Conservation (phyloP, 2,888 invertebrate genomes). For the Ichneumoninae sp. region DNA sequence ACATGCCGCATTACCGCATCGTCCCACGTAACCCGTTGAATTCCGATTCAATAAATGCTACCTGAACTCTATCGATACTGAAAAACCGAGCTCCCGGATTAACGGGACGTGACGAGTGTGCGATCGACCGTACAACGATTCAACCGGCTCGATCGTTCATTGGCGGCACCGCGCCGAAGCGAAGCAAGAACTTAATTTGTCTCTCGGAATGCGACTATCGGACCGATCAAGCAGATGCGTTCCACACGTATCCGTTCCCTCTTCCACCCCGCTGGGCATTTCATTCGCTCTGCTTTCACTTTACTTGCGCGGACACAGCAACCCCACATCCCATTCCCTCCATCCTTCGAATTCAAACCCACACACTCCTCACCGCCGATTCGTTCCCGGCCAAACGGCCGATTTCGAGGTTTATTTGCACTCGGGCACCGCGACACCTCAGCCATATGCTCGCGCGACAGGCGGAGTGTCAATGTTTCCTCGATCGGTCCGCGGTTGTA, state of each 20-base stretch:
- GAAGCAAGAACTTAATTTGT: slow-evolving; percentile 82
- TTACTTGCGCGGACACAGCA: slow-evolving; percentile 24
- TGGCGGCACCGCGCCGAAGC: slow-evolving; percentile 53
- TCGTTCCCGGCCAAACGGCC: slow-evolving; percentile 65
- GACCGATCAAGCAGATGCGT: slow-evolving; percentile 78
- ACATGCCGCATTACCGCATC: neutral
- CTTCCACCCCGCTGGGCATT: slow-evolving; percentile 14
- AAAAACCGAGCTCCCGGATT: slow-evolving; percentile 36
- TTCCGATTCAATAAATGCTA: slow-evolving; percentile 11
- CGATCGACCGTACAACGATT: slow-evolving; percentile 33
- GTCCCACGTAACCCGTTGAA: neutral
- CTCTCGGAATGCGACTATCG: slow-evolving; percentile 80
- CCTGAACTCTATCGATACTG: slow-evolving; percentile 37
- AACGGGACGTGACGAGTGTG: slow-evolving; percentile 1
- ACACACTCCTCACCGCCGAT: slow-evolving; percentile 44
- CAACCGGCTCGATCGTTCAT: slow-evolving; percentile 31
- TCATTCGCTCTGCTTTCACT: slow-evolving; percentile 18
- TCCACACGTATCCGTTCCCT: slow-evolving; percentile 67
- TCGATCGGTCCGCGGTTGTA: slow-evolving; percentile 69
- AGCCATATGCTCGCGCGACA: slow-evolving; percentile 75
- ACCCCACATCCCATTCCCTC: slow-evolving; percentile 22
- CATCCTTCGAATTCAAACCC: slow-evolving; percentile 33
- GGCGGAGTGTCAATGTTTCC: slow-evolving; percentile 73
- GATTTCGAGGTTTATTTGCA: slow-evolving; percentile 73
- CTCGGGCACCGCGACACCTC: slow-evolving; percentile 71